A percentile compares a stretch with the other conserved stretches of the same genome.
These are phyloP conservation scores for Neuroscelio doddi DNA, from an alignment of 2,888 invertebrate species.

Conservation along the genomic window DNA sequence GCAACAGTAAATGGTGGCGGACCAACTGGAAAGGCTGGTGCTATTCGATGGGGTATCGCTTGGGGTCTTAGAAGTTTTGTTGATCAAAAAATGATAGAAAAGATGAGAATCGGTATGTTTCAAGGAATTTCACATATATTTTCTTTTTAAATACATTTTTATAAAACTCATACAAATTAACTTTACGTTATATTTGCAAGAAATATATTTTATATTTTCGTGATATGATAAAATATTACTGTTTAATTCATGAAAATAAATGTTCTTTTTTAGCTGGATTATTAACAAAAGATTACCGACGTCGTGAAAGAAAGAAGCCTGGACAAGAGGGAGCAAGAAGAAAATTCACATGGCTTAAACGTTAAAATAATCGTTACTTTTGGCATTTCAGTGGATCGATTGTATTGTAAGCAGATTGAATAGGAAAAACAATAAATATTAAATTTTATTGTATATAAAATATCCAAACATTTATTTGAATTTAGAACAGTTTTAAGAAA, in stretches of 20 bases:
- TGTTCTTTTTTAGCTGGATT: slow-evolving; percentile 81
- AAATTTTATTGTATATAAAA: too few relatives aligned
- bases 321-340: slow-evolving; percentile 93
- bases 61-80: slow-evolving; percentile 89
- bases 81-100: slow-evolving; percentile 81
- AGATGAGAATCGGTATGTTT: slow-evolving; percentile 86
- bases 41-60: slow-evolving; percentile 91
- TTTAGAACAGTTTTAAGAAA: too few relatives aligned
- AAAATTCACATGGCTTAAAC: slow-evolving; percentile 94
- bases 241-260: too few relatives aligned
- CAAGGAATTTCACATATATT: too few relatives aligned
- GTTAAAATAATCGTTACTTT: slow-evolving; percentile 77
- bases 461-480: too few relatives aligned
- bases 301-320: slow-evolving; percentile 91
- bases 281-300: slow-evolving; percentile 80
- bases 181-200: too few relatives aligned
- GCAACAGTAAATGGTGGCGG: slow-evolving; percentile 84
- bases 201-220: too few relatives aligned
- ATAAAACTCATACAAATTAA: too few relatives aligned
- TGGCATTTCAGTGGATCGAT: too few relatives aligned
- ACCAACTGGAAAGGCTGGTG: slow-evolving; percentile 88
- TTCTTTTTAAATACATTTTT: not conserved
- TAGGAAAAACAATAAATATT: too few relatives aligned
- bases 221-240: too few relatives aligned
- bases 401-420: too few relatives aligned